These are phyloP conservation scores for Seriola rivoliana DNA, from an alignment of 2,113 vertebrate species.

Conservation along the genomic window DNA sequence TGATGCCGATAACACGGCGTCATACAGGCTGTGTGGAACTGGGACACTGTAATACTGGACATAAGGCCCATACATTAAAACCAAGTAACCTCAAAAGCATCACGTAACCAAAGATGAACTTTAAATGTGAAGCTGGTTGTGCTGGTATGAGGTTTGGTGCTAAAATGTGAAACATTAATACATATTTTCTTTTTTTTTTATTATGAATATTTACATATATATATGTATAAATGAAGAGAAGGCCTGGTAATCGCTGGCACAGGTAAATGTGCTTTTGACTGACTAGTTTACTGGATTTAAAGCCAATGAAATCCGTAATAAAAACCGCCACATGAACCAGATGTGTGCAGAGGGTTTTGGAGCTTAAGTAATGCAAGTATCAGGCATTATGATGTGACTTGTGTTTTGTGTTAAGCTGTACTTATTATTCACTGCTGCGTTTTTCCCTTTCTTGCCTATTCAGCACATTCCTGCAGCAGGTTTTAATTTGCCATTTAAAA, in stretches of 20 bases:
- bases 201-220: too few relatives aligned
- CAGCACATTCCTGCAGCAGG: neutral
- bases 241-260: neutral
- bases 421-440: neutral
- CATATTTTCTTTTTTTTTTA: neutral
- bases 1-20: neutral
- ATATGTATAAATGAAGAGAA: neutral
- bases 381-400: neutral
- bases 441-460: neutral
- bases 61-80: neutral
- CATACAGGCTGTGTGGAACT: neutral
- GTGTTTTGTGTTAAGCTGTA: neutral
- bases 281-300: neutral
- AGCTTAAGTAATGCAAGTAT: too few relatives aligned
- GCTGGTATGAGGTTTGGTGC: neutral
- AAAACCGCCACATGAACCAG: neutral
- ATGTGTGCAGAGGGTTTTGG: neutral
- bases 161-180: conserved; percentile 34
- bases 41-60: neutral
- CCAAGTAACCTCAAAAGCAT: conserved; percentile 3
- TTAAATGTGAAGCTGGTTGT: conserved; percentile 19
- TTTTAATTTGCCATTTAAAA: conserved; percentile 21
- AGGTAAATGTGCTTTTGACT: neutral
- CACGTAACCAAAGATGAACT: conserved; percentile 25
- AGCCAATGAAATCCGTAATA: neutral